Base-by-base conservation (phyloP, 2,797 vertebrate genomes). In the Coreius guichenoti region DNA sequence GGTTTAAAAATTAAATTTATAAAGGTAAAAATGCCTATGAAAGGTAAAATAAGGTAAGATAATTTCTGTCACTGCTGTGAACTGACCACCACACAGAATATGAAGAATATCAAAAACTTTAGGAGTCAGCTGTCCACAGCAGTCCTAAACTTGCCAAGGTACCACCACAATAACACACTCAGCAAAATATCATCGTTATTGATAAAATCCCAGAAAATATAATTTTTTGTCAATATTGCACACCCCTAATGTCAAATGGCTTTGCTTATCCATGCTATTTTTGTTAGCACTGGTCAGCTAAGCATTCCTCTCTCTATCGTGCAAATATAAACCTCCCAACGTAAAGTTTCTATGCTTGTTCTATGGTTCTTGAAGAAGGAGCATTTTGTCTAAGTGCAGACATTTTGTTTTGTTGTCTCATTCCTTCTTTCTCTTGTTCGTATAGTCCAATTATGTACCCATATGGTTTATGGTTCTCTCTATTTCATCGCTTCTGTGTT, bases 361-460 rank as follows among this genome's bases (percentile, higher is more conserved):
- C 39, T 43, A 47, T 7, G 16, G 36, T 31, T 78, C 23, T 63
- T 68, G 21, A 69, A 69, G 19, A 12, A 36, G 26, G 14, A 58
- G 43, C 17, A 29, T 29, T 14, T 23, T 72, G 69, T 45, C 45
- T 5, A 11, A 49, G 8, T 13, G 29, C 65, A 39, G 31, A n/a
- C 3, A 8, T 80, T 70, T 70, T 58, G n/a, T 61, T 73, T 75
- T 61, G 17, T 83, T 70, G 89, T 90, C 17, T 56, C 9, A 70
- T 33, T 72, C 61, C 33, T 56, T 29, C 8, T 19, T 68, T 47
- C 21, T 58, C 51, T 76, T 51, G 70, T 54, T 83, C 47, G 74
- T 79, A n/a, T 51, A 81, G 83, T 68, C 49, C 49, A 70, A 51
- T 43, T 63, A 83, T 63, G 65, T 61, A 54, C 69, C 74, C 33